Evolutionary conservation across 2,797 vertebrate species (phyloP), one percentile per base, ranked within the genome.

Genomic region (Parotocinclus haroldoi): DNA sequence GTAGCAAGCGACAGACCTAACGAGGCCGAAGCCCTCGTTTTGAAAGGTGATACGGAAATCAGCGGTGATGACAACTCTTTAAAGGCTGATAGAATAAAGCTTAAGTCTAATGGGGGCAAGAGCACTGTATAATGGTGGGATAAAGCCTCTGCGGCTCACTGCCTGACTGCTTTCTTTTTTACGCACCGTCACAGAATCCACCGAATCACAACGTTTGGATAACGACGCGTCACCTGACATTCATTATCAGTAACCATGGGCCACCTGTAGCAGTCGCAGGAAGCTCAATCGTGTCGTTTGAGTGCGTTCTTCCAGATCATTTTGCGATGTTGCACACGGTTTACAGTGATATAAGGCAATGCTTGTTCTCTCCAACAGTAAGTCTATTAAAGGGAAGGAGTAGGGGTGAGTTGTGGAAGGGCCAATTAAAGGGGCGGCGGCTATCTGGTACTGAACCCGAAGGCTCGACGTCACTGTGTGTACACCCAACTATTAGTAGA

Each of bases 351-450:
- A 27, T 27, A 27, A 27, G 27, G 5, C 27, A 27, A 27, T 27
- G 27, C 5, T 27, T n/a, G n/a, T 27, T 27, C 27, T 42, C 40
- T 48, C 42, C 46, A 18, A 48, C 27, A 48, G n/a, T 17, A 54
- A 52, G 50, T 69, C 59, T 27, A n/a, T n/a, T 27, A 27, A 27
- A 27, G 27, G 27, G 27, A 2, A 27, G 27, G 27, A 5, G 27
- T 27, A 27, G 2, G 27, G 27, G 27, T 27, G 27, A 27, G 61
- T 44, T 48, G 58, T 37, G 27, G 38, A 42, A 16, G 49, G 48
- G 50, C 13, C 17, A 52, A 73, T 73, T 68, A 58, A 63, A 56
- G 46, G 44, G 59, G 59, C 39, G 48, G 59, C 17, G 38, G 57
- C 18, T 42, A n/a, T n/a, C n/a, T n/a, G n/a, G n/a, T n/a, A n/a